phyloP scores from a whole-genome alignment of 1,140 invertebrate species.

The Calliphora vicina region DNA sequence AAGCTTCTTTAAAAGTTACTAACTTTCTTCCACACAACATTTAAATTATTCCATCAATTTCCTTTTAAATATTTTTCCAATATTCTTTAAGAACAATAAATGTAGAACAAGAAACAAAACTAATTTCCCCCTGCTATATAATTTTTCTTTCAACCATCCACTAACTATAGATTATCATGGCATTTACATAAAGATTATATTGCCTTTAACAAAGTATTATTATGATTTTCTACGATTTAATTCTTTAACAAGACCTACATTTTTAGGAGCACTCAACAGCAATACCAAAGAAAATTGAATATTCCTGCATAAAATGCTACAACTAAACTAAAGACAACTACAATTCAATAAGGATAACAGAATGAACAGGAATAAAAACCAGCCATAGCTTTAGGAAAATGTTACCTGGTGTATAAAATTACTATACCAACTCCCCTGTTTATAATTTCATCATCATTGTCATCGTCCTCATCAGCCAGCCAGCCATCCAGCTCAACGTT shows the following conservation, averaged over 20 bases:
- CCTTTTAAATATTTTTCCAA: no score
- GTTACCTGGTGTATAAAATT: conserved; percentile 35
- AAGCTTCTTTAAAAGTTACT: no score
- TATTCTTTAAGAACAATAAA: no score
- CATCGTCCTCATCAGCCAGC: not conserved
- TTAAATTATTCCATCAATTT: no score
- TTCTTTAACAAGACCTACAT: not conserved
- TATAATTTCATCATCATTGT: conserved; percentile 30
- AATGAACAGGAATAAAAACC: not conserved
- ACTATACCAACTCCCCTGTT: conserved; percentile 28
- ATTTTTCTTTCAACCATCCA: not conserved
- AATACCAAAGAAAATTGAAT: not conserved
- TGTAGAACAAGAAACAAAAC: no score
- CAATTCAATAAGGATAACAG: conserved; percentile 7
- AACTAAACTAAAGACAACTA: conserved; percentile 18
- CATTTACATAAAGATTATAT: conserved; percentile 33
- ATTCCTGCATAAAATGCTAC: not conserved
- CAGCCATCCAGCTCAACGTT: not conserved
- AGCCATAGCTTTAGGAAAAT: not conserved
- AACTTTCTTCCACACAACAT: no score
- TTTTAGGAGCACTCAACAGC: not conserved
- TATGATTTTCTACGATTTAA: conserved; percentile 15
- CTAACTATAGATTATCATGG: conserved; percentile 17
- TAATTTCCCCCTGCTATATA: not conserved
- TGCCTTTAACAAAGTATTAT: conserved; percentile 31